Conservation (phyloP, 2,888 invertebrate species). For the Patella depressa region DNA sequence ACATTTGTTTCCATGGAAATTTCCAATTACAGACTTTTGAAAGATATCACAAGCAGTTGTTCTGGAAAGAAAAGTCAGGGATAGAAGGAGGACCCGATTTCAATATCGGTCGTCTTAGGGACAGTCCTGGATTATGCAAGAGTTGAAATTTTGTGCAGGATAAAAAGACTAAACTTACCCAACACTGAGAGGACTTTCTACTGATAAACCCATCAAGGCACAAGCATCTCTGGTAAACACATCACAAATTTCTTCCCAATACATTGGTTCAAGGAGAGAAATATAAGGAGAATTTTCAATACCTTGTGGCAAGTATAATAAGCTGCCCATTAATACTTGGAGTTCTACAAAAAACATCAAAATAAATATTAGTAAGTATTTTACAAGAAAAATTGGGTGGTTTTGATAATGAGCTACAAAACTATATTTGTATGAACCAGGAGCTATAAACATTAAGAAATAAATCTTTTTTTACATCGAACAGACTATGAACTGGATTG, state of each 20-base stretch:
- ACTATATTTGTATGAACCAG: neutral
- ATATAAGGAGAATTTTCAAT: slow-evolving; percentile 85
- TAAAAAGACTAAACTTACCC: slow-evolving; percentile 73
- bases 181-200: slow-evolving; percentile 90
- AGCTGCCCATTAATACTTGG: slow-evolving; percentile 88
- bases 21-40: too few relatives aligned
- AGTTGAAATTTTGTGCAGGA: too few relatives aligned
- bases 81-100: too few relatives aligned
- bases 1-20: too few relatives aligned
- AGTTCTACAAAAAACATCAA: slow-evolving; percentile 76
- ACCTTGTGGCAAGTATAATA: slow-evolving; percentile 85
- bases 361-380: neutral
- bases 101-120: too few relatives aligned
- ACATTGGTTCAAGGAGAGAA: slow-evolving; percentile 80
- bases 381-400: too few relatives aligned
- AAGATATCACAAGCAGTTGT: too few relatives aligned
- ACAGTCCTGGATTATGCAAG: too few relatives aligned
- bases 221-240: slow-evolving; percentile 94
- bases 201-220: slow-evolving; percentile 88
- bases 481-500: too few relatives aligned
- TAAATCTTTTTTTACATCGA: too few relatives aligned
- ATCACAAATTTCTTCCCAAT: slow-evolving; percentile 90
- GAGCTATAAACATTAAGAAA: too few relatives aligned
- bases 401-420: neutral
- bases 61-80: too few relatives aligned